Evolutionary conservation across 2,113 vertebrate species (phyloP).

Genomic region (Taurulus bubalis): DNA sequence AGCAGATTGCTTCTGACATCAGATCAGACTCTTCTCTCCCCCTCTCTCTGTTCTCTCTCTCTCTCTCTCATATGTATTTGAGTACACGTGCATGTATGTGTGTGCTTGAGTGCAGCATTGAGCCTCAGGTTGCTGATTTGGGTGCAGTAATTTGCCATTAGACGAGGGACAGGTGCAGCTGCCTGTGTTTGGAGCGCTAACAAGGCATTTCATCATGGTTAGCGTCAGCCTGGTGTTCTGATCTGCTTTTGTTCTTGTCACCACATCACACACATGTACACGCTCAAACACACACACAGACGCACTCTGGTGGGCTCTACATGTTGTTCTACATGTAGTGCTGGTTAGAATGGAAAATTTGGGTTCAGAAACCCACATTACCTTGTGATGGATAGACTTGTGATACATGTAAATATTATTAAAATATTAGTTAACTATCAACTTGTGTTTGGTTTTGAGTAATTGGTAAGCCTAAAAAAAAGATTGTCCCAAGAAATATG

Average conservation of each 20-base stretch:
- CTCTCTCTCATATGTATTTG: neutral
- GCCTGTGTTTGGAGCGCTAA: conserved; percentile 76
- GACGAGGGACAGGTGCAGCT: conserved; percentile 82
- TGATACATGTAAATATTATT: neutral
- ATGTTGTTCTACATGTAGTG: neutral
- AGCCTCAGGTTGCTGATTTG: conserved; percentile 82
- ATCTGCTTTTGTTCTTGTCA: conserved; percentile 74
- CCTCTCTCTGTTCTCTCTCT: conserved; percentile 8
- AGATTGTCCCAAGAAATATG: neutral
- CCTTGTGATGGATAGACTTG: neutral
- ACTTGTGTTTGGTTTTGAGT: neutral
- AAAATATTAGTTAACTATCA: neutral
- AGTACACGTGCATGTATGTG: conserved; percentile 4
- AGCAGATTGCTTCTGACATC: conserved; percentile 64
- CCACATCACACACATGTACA: conserved; percentile 33
- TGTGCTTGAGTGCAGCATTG: conserved; percentile 30
- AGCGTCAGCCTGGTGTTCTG: conserved; percentile 67
- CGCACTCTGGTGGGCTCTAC: neutral
- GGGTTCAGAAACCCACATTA: neutral
- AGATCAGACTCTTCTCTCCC: conserved; percentile 29
- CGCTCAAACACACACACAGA: conserved; percentile 5
- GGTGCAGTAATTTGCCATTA: conserved; percentile 84
- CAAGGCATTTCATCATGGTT: conserved; percentile 83
- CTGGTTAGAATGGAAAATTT: conserved; percentile 5
- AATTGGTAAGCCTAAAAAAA: neutral